Conservation (phyloP, 2,888 invertebrate species). For the Aproaerema taeniolella region DNA sequence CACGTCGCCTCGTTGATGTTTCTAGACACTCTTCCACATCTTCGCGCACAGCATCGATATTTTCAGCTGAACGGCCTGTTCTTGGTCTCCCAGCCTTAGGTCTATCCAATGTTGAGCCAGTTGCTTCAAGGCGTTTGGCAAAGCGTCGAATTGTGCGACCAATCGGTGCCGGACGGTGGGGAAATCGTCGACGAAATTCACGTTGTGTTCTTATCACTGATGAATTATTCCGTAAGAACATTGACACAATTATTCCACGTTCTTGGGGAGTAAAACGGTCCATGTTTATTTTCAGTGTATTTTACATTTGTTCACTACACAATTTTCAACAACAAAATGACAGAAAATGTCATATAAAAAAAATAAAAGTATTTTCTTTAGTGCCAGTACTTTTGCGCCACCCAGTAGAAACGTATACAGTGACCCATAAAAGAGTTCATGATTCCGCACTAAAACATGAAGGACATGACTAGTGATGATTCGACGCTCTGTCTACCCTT, state of each 20-base stretch:
- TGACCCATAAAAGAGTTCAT: too few species aligned
- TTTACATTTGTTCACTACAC: too few species aligned
- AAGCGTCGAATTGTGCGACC: not conserved
- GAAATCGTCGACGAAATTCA: conserved; percentile 14
- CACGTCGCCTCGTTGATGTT: conserved; percentile 10
- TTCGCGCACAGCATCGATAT: not conserved
- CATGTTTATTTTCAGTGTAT: too few species aligned
- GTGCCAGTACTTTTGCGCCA: too few species aligned
- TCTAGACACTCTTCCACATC: conserved; percentile 5
- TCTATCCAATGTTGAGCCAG: conserved; percentile 10
- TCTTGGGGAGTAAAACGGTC: too few species aligned
- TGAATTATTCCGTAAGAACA: not conserved
- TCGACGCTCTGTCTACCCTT: too few species aligned
- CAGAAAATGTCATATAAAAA: too few species aligned
- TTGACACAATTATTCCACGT: not conserved
- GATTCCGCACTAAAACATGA: too few species aligned
- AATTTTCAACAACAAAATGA: too few species aligned
- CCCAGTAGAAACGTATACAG: too few species aligned
- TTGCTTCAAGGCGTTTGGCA: conserved; percentile 5
- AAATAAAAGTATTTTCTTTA: too few species aligned
- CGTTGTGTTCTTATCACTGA: conserved; percentile 5
- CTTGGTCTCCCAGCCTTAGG: not conserved
- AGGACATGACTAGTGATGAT: too few species aligned
- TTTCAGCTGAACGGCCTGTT: not conserved
- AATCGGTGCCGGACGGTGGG: conserved; percentile 9